phyloP scores from a whole-genome alignment of 1,140 invertebrate genomes.

The Wasmannia auropunctata region DNA sequence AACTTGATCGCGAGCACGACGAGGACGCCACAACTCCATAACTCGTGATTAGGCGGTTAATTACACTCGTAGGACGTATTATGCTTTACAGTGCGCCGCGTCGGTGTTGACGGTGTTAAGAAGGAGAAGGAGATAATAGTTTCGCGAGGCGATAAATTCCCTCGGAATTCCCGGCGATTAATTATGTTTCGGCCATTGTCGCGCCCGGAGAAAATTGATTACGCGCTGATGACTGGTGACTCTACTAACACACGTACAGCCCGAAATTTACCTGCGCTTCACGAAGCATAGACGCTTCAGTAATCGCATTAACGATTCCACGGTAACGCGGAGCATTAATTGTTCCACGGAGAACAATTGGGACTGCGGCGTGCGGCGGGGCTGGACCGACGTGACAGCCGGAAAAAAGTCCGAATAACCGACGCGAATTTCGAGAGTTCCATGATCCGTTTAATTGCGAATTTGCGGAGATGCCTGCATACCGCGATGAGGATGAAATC shows the following conservation, averaged over 20 bases:
- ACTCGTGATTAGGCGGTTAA: constrained; percentile 52
- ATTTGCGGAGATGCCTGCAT: constrained; percentile 22
- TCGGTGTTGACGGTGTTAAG: neutral
- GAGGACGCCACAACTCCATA: constrained; percentile 16
- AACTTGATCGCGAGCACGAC: constrained; percentile 48
- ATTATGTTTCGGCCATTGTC: constrained; percentile 64
- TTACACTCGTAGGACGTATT: constrained; percentile 44
- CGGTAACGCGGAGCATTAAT: constrained; percentile 58
- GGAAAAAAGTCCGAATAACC: neutral
- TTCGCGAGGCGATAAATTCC: neutral
- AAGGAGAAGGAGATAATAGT: constrained; percentile 14
- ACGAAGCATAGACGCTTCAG: constrained; percentile 9
- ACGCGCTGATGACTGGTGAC: constrained; percentile 57
- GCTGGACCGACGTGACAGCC: neutral
- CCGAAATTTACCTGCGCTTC: constrained; percentile 18
- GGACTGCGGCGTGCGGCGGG: neutral
- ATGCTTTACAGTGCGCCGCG: neutral
- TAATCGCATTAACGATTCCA: constrained; percentile 67
- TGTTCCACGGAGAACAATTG: constrained; percentile 63
- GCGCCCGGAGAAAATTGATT: constrained; percentile 61
- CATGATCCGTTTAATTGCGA: constrained; percentile 31
- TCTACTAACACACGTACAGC: constrained; percentile 12
- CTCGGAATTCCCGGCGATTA: constrained; percentile 55
- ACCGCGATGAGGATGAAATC: neutral
- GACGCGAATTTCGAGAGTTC: constrained; percentile 18